Percentiles rank a stretch among this genome's conserved stretches.
Evolutionary conservation across 2,888 invertebrate species (phyloP).

Genomic region (Eristalis intricaria): DNA sequence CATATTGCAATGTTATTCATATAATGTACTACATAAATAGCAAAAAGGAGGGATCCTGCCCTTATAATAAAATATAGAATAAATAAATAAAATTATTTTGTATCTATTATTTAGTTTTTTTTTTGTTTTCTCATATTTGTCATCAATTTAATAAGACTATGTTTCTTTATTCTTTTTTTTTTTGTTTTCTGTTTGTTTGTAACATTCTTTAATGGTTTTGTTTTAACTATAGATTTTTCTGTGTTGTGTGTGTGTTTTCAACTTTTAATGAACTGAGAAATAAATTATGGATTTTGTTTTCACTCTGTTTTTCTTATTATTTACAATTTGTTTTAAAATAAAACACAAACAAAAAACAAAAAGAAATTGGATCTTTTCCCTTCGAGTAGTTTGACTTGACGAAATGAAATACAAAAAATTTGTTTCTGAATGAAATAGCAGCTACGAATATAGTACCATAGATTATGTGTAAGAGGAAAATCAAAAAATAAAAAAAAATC

Average conservation of each 20-base stretch:
- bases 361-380: slow-evolving; percentile 62
- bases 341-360: slow-evolving; percentile 22
- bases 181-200: slow-evolving; percentile 78
- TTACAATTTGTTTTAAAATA: slow-evolving; percentile 45
- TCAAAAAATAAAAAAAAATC: neutral
- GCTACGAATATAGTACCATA: slow-evolving; percentile 37
- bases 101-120: slow-evolving; percentile 57
- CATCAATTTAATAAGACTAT: slow-evolving; percentile 33
- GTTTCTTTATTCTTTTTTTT: slow-evolving; percentile 75
- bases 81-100: slow-evolving; percentile 70
- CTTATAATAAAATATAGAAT: slow-evolving; percentile 72
- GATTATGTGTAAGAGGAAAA: slow-evolving; percentile 15
- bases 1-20: slow-evolving; percentile 65
- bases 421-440: slow-evolving; percentile 59
- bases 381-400: slow-evolving; percentile 20
- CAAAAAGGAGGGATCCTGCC: slow-evolving; percentile 72
- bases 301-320: slow-evolving; percentile 71
- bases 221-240: slow-evolving; percentile 50
- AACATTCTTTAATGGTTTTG: slow-evolving; percentile 74
- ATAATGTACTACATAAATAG: slow-evolving; percentile 71
- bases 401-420: slow-evolving; percentile 8
- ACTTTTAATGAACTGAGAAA: slow-evolving; percentile 59
- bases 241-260: slow-evolving; percentile 50
- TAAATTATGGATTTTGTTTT: slow-evolving; percentile 52
- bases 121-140: slow-evolving; percentile 6